Evolutionary conservation across 2,113 vertebrate genomes (phyloP), one percentile per base, ranked within the genome.

Genomic region (Arenaria interpres): DNA sequence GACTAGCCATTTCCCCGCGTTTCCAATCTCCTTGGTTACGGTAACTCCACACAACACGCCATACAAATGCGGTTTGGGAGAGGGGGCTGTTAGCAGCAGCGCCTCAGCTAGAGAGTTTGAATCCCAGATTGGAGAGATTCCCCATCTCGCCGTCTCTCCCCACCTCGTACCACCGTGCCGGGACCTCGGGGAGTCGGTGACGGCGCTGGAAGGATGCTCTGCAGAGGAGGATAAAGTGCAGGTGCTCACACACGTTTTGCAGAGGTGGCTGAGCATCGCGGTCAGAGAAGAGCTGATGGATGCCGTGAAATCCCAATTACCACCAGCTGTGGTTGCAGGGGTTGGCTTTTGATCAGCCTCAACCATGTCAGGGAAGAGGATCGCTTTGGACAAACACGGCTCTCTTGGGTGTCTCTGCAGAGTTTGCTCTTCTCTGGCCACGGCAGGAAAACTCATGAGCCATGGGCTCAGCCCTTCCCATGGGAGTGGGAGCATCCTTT

Each of bases 1-100:
- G 60, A 35, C 54, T 39, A 43, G 59, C 87, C 77, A 7, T 74
- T 50, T 69, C 87, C 83, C 87, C 0, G 15, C 19, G 68, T 74
- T 91, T 5, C 80, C 76, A 1, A 56, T 95, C 91, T 93, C 95
- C 96, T 93, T 93, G 95, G 93, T 96, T 87, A 95, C 93, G 6
- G 45, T 10, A 39, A 27, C 60, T 50, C 77, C 72, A 22, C 77
- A 19, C 39, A n/a, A n/a, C 32, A 19, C 1, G 0, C 48, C 1
- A 15, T 43, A 16, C 32, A 24, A 62, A 33, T 0, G 57, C 7
- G 4, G 10, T 17, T 51, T n/a, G 0, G 0, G 67, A 43, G 72
- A 28, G 67, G 59, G 27, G 84, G 59, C 56, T 84, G 84, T 2
- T 8, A 16, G 18, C 64, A 57, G 62, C 66, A 77, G 51, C 45